Evolutionary conservation across 2,888 invertebrate genomes (phyloP), one percentile per base, ranked within the genome.

Genomic region (Eristalinus aeneus): DNA sequence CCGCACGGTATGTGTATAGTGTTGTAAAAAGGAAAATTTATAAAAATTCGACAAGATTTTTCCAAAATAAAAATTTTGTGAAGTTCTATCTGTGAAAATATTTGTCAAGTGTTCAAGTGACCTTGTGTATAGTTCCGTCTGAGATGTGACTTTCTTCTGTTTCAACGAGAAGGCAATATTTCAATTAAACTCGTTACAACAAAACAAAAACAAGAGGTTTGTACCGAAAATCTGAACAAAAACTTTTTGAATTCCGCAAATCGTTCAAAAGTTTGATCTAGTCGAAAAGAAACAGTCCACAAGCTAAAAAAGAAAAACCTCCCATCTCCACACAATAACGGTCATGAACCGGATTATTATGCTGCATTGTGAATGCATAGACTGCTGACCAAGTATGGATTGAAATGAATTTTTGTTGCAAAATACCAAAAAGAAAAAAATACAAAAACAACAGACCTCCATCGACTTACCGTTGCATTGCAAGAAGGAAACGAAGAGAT

Each of bases 111-210:
- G 10, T 2, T 10, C 20, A n/a, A 32, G 34, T 63, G 8, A 72
- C 60, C 72, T 72, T 67, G 60, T 78, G 34, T 53, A 56, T n/a
- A 60, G 32, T 71, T 68, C 72, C 54, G 64, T 68, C 76, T 73
- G 85, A 85, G 68, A 85, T 85, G 85, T 85, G 80, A 85, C 80
- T 84, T 46, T 69, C 64, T 64, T 67, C 76, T 76, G 54, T 10
- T 56, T 36, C 34, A 5, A 60, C 54, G 20, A 4, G 39, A 76
- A 58, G 68, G 67, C 56, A 60, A 73, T 77, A 69, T 39, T 69
- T 72, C 71, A 60, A 39, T 67, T 2, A 23, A 46, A 46, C 46
- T n/a, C 16, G 16, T 16, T n/a, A 46, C 6, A 0, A 39, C 39
- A 39, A 39, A 39, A 39, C 12, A 5, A 0, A 22, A 56, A 11